Percentiles rank a stretch among this genome's conserved stretches.
phyloP scores from a whole-genome alignment of 2,113 vertebrate species.

The Brachirus orientalis region DNA sequence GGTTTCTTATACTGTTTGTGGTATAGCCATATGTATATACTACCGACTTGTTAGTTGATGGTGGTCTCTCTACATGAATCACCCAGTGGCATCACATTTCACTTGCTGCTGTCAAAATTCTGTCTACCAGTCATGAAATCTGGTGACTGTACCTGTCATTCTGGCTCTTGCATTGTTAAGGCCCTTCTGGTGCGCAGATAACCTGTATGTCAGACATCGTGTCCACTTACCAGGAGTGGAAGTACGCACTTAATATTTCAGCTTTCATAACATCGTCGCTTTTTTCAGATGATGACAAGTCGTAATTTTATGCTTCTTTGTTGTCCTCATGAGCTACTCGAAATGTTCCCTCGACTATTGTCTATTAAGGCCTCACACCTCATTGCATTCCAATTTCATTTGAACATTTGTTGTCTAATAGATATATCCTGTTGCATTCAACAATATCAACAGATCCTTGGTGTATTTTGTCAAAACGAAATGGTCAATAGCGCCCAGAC shows the following conservation, averaged over 20 bases:
- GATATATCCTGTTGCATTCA: conserved; percentile 59
- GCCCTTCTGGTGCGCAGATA: background rate
- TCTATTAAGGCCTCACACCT: conserved; percentile 62
- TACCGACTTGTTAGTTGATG: background rate
- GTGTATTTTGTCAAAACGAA: conserved; percentile 63
- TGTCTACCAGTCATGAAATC: background rate
- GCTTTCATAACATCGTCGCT: background rate
- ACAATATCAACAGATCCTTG: conserved; percentile 42
- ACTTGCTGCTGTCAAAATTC: conserved; percentile 38
- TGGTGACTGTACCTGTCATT: background rate
- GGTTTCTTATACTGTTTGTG: background rate
- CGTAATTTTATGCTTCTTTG: conserved; percentile 7
- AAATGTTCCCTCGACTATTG: conserved; percentile 6
- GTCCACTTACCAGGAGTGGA: conserved; percentile 9
- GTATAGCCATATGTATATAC: background rate
- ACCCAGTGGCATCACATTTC: conserved; percentile 35
- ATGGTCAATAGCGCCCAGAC: conserved; percentile 70
- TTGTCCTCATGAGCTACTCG: background rate
- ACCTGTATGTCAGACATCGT: conserved; percentile 8
- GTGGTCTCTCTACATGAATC: conserved; percentile 24
- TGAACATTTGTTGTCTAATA: conserved; percentile 28
- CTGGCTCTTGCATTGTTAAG: background rate
- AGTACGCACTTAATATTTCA: conserved; percentile 11
- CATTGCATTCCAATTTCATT: conserved; percentile 76
- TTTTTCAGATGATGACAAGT: background rate